Evolutionary conservation across 2,797 vertebrate species (phyloP), one percentile per base, ranked within the genome.

Genomic region (Periparus ater): DNA sequence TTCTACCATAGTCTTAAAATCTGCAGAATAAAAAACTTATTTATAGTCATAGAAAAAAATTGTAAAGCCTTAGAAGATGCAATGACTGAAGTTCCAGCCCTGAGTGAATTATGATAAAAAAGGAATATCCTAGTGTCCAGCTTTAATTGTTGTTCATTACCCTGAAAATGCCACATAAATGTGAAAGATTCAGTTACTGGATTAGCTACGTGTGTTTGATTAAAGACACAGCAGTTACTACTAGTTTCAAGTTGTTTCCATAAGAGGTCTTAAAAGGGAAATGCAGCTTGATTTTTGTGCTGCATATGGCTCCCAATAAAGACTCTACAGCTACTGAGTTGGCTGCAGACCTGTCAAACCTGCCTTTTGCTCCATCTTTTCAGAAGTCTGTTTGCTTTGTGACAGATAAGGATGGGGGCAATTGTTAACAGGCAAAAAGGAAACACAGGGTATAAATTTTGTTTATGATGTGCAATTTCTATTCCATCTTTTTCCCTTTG

Each of bases 141-240:
- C 12, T 95, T 80, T 97, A 96, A 96, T 96, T 97, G 80, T 89
- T 92, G 73, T 87, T 96, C 61, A 55, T 92, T 80, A 58, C 63
- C 54, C 87, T 91, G 94, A 88, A 95, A 97, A 97, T 91, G 55
- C 26, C 93, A 92, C 9, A 6, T 68, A 94, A 94, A 97, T 92
- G 89, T 95, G 91, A 97, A 92, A 89, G 84, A 80, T 70, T 9
- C 21, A 85, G 81, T 85, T 78, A 70, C n/a, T 80, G 71, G 29
- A 77, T 94, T 93, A 83, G n/a, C 23, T 89, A 54, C 54, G 32
- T 58, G 30, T 90, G 18, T 81, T 87, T 94, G 77, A 90, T 85
- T 88, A 94, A 92, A 94, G 55, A 76, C 0, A 1, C 26, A 81
- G 91, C 68, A 83, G 47, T 88, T 81, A 29, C 72, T 58, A 77